phyloP scores from a whole-genome alignment of 2,888 invertebrate species.

The Philereme vetulata region DNA sequence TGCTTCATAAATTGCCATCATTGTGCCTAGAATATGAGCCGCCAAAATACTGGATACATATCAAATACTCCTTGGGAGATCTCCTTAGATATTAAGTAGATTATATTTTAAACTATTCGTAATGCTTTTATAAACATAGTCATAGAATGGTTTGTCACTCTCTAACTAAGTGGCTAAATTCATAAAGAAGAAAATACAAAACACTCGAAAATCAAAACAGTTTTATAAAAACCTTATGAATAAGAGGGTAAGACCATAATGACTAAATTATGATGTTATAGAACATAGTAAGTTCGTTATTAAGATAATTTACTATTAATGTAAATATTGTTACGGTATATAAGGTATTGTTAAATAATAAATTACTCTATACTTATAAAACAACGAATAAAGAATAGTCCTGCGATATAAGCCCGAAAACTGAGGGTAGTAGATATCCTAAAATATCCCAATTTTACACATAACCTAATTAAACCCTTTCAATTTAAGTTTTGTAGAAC shows the following conservation, averaged over 20 bases:
- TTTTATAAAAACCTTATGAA: no score
- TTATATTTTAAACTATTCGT: conserved; percentile 7
- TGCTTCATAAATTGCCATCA: conserved; percentile 53
- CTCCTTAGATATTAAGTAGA: conserved; percentile 22
- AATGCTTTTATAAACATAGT: not conserved
- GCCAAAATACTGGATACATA: conserved; percentile 68
- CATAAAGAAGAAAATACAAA: no score
- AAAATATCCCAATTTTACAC: no score
- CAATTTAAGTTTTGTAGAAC: no score
- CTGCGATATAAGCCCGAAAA: not conserved
- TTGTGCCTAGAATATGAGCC: conserved; percentile 73
- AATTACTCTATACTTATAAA: not conserved
- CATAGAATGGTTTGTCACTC: no score
- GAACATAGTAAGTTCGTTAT: not conserved
- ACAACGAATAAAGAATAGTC: not conserved
- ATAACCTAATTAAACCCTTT: no score
- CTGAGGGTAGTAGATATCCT: no score
- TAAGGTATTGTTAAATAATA: not conserved
- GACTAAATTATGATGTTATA: not conserved
- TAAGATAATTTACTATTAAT: not conserved
- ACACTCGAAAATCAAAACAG: no score
- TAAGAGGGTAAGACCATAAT: not conserved
- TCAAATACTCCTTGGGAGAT: conserved; percentile 58
- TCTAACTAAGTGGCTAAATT: no score
- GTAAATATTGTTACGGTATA: not conserved